Percentiles rank a stretch among this genome's conserved stretches.
These are phyloP conservation scores for Lepilemur ruficaudatus DNA, from an alignment of 2,797 vertebrate genomes.

Conservation along the genomic window DNA sequence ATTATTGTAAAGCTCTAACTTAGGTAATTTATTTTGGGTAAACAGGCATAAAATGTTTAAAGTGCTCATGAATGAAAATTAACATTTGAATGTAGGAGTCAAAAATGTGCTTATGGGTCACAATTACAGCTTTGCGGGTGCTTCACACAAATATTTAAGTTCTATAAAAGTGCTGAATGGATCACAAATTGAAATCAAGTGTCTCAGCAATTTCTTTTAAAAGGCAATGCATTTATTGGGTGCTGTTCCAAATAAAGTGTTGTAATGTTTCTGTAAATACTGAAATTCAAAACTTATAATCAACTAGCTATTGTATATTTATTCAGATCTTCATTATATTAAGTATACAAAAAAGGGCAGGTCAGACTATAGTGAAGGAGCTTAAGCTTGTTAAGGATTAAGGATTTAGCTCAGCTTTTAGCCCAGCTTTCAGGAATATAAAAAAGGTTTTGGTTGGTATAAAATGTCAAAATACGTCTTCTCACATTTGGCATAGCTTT, in stretches of 20 bases:
- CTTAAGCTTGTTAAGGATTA: slow-evolving; percentile 54
- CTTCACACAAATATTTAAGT: not conserved
- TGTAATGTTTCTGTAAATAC: not conserved
- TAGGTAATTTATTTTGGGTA: slow-evolving; percentile 3
- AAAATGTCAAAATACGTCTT: slow-evolving; percentile 19
- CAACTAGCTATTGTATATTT: not conserved
- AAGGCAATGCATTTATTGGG: not conserved
- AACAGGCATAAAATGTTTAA: not conserved
- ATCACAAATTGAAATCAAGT: slow-evolving; percentile 10
- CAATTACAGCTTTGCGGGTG: not conserved
- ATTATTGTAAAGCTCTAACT: not conserved
- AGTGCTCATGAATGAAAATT: not conserved
- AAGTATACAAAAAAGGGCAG: slow-evolving; percentile 12
- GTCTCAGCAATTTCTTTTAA: slow-evolving; percentile 46
- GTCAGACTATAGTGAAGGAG: not conserved
- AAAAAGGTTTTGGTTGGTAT: not conserved
- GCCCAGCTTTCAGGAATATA: slow-evolving; percentile 20
- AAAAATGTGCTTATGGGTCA: not conserved
- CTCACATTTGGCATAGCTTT: not conserved
- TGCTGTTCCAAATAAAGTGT: slow-evolving; percentile 25
- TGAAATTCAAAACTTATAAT: slow-evolving; percentile 38
- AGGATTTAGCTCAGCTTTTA: slow-evolving; percentile 49
- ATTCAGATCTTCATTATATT: slow-evolving; percentile 25
- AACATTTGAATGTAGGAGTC: not conserved
- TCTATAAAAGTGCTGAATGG: not conserved